Conservation (phyloP, 1,140 invertebrate genomes). For the Polypedilum pembai region DNA sequence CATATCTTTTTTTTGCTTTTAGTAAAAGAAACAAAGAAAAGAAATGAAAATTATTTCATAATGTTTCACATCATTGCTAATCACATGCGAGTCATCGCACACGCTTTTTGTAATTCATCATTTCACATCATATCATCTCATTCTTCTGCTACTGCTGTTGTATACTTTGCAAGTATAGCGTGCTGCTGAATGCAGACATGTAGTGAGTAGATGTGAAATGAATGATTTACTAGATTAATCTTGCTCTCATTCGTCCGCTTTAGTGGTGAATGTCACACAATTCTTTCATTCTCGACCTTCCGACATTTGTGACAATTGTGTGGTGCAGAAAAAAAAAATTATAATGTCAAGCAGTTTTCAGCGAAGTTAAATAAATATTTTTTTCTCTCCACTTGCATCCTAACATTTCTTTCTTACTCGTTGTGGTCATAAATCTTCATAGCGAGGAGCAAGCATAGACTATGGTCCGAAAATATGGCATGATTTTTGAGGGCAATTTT, state of each 20-base stretch:
- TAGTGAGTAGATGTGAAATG: constrained; percentile 4
- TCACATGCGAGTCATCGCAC: constrained; percentile 15
- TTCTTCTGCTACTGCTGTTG: not conserved
- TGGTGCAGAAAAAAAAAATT: not conserved
- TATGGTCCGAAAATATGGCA: not conserved
- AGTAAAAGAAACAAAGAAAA: not conserved
- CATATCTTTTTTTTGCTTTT: not conserved
- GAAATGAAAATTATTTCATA: constrained; percentile 20
- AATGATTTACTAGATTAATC: constrained; percentile 19
- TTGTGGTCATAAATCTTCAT: not conserved
- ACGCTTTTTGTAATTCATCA: constrained; percentile 6
- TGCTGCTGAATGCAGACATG: not conserved
- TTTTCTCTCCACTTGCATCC: no score
- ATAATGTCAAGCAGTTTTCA: constrained; percentile 8
- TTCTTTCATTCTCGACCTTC: not conserved
- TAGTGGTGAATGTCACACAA: not conserved
- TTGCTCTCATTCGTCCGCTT: not conserved
- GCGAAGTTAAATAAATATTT: no score
- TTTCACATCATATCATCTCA: not conserved
- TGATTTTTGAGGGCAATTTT: not conserved
- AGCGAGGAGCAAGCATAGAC: not conserved
- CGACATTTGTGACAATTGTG: constrained; percentile 11
- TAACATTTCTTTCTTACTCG: not conserved
- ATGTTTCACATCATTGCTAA: not conserved
- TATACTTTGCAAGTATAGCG: not conserved